Conservation (phyloP, 2,888 invertebrate genomes). For the Nasonovia ribisnigri region DNA sequence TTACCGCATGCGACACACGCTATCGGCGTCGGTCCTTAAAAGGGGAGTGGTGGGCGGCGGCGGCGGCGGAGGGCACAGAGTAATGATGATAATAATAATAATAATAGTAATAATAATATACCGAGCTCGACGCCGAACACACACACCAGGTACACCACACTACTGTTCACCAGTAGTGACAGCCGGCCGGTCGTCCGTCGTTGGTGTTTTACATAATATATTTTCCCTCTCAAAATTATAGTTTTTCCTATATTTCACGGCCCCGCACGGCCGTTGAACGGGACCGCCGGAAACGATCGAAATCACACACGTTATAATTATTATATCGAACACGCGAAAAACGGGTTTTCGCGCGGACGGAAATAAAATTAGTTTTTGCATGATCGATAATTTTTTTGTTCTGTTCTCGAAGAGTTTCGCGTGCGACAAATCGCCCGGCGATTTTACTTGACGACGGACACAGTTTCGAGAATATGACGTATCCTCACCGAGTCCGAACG, state of each 20-base stretch:
- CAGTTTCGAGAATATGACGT: background rate
- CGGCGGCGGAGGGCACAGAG: background rate
- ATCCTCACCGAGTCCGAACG: background rate
- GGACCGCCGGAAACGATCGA: background rate
- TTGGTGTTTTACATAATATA: background rate
- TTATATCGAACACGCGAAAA: background rate
- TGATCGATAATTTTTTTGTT: background rate
- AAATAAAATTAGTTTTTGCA: background rate
- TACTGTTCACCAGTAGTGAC: slow-evolving; percentile 16
- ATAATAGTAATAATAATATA: background rate
- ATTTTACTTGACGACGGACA: background rate
- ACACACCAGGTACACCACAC: background rate
- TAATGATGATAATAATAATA: background rate
- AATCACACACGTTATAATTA: background rate
- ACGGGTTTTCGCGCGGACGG: background rate
- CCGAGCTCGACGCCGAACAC: background rate
- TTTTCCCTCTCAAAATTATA: background rate
- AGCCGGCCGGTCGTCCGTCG: slow-evolving; percentile 25
- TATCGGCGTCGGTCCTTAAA: background rate
- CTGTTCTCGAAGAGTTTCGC: background rate
- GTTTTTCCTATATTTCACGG: background rate
- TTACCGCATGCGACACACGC: slow-evolving; percentile 6
- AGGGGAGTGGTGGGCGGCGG: background rate
- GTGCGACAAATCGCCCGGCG: background rate
- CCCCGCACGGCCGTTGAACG: background rate